These are phyloP conservation scores for Chalcis sispes DNA, from an alignment of 2,888 invertebrate genomes.

Conservation along the genomic window DNA sequence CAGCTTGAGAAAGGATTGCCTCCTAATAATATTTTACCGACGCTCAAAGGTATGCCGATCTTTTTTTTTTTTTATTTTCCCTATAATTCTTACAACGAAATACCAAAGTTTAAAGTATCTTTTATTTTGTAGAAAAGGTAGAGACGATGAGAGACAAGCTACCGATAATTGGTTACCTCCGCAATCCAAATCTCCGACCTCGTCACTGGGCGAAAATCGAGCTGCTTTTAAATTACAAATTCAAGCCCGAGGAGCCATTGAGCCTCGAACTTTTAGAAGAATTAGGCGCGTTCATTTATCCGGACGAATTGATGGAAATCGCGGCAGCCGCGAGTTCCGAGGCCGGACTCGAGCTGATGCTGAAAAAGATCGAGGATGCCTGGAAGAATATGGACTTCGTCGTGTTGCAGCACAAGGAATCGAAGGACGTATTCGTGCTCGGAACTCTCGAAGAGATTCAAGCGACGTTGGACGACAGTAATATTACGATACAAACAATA, in stretches of 20 bases:
- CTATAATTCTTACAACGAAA: not conserved
- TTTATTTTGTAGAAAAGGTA: slow-evolving; percentile 79
- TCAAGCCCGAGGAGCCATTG: slow-evolving; percentile 82
- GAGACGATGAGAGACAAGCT: slow-evolving; percentile 88
- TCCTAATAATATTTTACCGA: slow-evolving; percentile 86
- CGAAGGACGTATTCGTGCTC: slow-evolving; percentile 89
- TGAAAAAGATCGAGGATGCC: slow-evolving; percentile 89
- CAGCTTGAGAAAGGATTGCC: slow-evolving; percentile 92
- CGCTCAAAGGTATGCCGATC: slow-evolving; percentile 77
- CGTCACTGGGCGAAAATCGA: slow-evolving; percentile 93
- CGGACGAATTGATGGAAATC: slow-evolving; percentile 87
- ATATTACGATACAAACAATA: slow-evolving; percentile 91
- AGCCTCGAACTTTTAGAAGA: slow-evolving; percentile 84
- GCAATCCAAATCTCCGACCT: slow-evolving; percentile 86
- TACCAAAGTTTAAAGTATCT: not conserved
- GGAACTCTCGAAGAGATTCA: slow-evolving; percentile 92
- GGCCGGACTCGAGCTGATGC: slow-evolving; percentile 86
- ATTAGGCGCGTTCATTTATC: slow-evolving; percentile 85
- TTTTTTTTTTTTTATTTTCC: not conserved
- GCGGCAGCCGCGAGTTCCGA: slow-evolving; percentile 93
- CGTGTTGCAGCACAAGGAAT: slow-evolving; percentile 87
- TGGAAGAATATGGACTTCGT: slow-evolving; percentile 90
- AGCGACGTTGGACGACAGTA: slow-evolving; percentile 88
- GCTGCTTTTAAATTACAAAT: slow-evolving; percentile 83
- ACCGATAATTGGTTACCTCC: slow-evolving; percentile 87